A percentile compares a stretch with the other conserved stretches of the same genome.
Evolutionary conservation across 2,113 vertebrate species (phyloP).

Genomic region (Nibea coibor): DNA sequence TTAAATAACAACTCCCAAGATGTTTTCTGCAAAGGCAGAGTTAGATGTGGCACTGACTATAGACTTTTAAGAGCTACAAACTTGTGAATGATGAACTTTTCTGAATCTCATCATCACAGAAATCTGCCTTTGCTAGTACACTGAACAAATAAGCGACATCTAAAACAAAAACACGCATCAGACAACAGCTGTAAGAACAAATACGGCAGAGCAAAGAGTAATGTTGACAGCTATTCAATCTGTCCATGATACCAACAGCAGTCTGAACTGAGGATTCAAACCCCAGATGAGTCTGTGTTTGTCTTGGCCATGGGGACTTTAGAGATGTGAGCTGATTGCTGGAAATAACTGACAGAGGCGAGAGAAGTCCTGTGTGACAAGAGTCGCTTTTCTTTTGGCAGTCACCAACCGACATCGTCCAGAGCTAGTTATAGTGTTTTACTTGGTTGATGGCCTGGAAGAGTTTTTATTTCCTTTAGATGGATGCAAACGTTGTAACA

Average conservation of each 20-base stretch:
- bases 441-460: not conserved
- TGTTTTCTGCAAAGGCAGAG: not conserved
- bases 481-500: not conserved
- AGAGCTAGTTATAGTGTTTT: not conserved
- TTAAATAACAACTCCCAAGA: not conserved
- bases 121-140: not conserved
- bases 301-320: not conserved
- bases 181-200: not conserved
- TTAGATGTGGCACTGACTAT: not conserved
- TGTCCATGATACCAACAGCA: not conserved
- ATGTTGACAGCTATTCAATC: not conserved
- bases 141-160: not conserved
- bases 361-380: not conserved
- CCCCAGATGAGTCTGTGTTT: not conserved
- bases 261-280: not conserved
- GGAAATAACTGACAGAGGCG: not conserved
- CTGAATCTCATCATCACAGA: not conserved
- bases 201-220: not conserved
- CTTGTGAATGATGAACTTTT: not conserved
- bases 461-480: not conserved
- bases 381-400: constrained; percentile 2
- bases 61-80: not conserved
- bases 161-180: not conserved
- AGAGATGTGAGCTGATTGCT: not conserved
- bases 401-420: not conserved